These are phyloP conservation scores for Nymphalis io DNA, from an alignment of 1,140 invertebrate genomes.

Conservation along the genomic window DNA sequence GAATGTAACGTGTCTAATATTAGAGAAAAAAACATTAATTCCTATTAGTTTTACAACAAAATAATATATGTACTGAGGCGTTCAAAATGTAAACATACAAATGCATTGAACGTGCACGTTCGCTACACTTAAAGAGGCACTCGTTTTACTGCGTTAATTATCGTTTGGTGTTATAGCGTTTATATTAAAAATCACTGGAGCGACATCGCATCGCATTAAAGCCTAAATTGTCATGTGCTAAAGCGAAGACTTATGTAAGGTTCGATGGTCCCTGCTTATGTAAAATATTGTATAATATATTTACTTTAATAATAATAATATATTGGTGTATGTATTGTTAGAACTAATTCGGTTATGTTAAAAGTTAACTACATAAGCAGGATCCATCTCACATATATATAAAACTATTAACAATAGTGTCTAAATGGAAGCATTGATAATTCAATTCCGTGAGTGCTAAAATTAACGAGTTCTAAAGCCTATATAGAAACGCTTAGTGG, in stretches of 20 bases:
- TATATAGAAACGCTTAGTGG: slow-evolving; percentile 29
- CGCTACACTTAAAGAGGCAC: slow-evolving; percentile 13
- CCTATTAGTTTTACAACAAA: no score
- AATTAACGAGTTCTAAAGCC: slow-evolving; percentile 59
- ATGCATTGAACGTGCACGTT: slow-evolving; percentile 12
- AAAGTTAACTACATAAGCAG: slow-evolving; percentile 6
- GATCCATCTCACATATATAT: slow-evolving; percentile 18
- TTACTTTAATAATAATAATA: not conserved
- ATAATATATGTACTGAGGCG: not conserved
- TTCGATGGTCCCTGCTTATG: slow-evolving; percentile 10
- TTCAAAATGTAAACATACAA: not conserved
- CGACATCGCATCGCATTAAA: slow-evolving; percentile 17
- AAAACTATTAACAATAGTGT: slow-evolving; percentile 28
- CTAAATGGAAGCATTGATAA: slow-evolving; percentile 73
- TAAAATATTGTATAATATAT: slow-evolving; percentile 7
- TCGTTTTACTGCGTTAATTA: slow-evolving; percentile 19
- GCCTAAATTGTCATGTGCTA: slow-evolving; percentile 17
- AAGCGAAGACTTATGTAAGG: slow-evolving; percentile 21
- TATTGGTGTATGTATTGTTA: slow-evolving; percentile 7
- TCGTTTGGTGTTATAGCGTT: slow-evolving; percentile 5
- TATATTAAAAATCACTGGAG: slow-evolving; percentile 10
- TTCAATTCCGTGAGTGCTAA: slow-evolving; percentile 77
- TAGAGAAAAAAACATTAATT: no score
- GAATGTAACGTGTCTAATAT: no score
- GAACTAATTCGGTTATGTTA: slow-evolving; percentile 10